Percentiles rank a stretch among this genome's conserved stretches.
phyloP scores from a whole-genome alignment of 2,888 invertebrate species.

The Drosophila antonietae region DNA sequence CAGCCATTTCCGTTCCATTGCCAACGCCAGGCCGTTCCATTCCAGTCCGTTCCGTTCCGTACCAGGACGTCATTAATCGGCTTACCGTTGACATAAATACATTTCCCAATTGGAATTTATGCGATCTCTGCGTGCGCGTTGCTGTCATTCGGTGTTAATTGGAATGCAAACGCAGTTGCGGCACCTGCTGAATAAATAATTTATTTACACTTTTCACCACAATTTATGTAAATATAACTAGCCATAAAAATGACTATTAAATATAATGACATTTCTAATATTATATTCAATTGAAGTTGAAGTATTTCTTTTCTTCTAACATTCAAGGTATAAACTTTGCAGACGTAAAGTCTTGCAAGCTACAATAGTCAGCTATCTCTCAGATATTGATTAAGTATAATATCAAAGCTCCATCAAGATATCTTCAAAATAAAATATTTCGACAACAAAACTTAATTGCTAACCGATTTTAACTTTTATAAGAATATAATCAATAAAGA shows the following conservation, averaged over 20 bases:
- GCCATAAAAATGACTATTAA: constrained; percentile 1
- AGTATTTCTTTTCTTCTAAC: background rate
- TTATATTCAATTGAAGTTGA: background rate
- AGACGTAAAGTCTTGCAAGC: too few relatives aligned
- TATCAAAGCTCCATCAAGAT: too few relatives aligned
- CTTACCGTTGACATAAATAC: constrained; percentile 65
- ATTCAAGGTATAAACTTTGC: too few relatives aligned
- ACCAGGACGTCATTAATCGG: constrained; percentile 68
- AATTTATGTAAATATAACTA: constrained; percentile 46
- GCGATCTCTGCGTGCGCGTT: constrained; percentile 29
- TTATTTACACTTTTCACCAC: constrained; percentile 49
- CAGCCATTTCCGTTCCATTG: constrained; percentile 17
- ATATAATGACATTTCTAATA: background rate
- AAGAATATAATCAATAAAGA: background rate
- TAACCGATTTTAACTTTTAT: background rate
- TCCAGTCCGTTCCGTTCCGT: constrained; percentile 18
- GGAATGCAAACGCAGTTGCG: constrained; percentile 60
- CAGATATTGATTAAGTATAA: too few relatives aligned
- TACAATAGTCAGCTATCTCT: too few relatives aligned
- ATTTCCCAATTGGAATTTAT: constrained; percentile 63
- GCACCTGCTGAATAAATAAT: constrained; percentile 73
- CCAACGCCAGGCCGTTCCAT: background rate
- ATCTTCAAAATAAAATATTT: background rate
- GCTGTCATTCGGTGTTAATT: constrained; percentile 57
- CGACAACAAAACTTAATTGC: too few relatives aligned